Evolutionary conservation across 1,140 invertebrate genomes (phyloP).

Genomic region (Solen grandis): DNA sequence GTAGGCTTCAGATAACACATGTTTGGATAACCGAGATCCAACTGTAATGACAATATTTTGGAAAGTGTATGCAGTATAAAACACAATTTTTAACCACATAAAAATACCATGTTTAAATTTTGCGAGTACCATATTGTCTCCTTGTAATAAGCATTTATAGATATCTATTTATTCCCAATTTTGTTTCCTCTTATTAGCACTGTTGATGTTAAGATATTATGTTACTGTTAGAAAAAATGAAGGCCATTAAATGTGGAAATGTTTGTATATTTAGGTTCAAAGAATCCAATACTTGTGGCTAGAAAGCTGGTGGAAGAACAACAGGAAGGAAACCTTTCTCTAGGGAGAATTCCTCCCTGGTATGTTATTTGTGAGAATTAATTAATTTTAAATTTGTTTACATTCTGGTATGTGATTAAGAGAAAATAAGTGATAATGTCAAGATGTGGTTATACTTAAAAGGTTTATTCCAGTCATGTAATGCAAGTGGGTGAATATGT

Average conservation of each 20-base stretch:
- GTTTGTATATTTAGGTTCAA: slow-evolving; percentile 74
- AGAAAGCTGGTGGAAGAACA: slow-evolving; percentile 78
- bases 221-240: too few species aligned
- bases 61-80: too few species aligned
- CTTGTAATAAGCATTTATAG: not conserved
- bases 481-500: too few species aligned
- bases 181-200: not conserved
- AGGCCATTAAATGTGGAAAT: too few species aligned
- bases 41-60: too few species aligned
- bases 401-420: not conserved
- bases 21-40: too few species aligned
- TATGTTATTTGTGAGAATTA: slow-evolving; percentile 50
- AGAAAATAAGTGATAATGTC: not conserved
- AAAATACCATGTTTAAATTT: not conserved
- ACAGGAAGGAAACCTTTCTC: slow-evolving; percentile 70
- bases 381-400: not conserved
- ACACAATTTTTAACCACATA: not conserved
- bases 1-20: too few species aligned
- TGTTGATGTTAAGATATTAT: not conserved
- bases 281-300: slow-evolving; percentile 81
- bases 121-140: not conserved
- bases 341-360: slow-evolving; percentile 81
- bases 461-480: too few species aligned
- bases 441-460: not conserved
- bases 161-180: not conserved